Base-by-base conservation (phyloP, 2,888 invertebrate genomes). In the Sthenelais limicola region DNA sequence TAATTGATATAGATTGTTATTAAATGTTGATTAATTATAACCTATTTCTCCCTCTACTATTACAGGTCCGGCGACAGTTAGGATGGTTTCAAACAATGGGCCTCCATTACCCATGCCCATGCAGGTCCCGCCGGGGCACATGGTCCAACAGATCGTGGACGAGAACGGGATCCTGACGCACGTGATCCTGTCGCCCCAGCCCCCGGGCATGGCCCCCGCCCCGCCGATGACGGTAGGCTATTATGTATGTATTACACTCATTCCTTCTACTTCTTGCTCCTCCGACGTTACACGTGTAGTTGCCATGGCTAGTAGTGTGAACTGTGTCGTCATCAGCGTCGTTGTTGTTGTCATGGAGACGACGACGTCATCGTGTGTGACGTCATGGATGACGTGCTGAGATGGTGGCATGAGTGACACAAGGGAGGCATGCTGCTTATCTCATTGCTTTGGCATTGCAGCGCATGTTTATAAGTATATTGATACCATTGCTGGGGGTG, bases 111-210 rank as follows among this genome's bases (percentile, higher is more conserved):
- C 94, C 76, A 93, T 96, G 91, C 95, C 95, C 72, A 94, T 96
- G 86, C 94, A 95, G 89, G 94, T 96, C 82, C 95, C 96, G 76
- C 94, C 94, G 72, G 96, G 94, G 79, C 94, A 96, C 90, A 92
- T 94, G 87, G 94, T 96, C 86, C 94, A 94, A 88, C 96, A 94
- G 87, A 95, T 96, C 85, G 92, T 96, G 82, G 96, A 96, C 89
- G 96, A 96, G 89, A 92, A 91, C 88, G 94, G 94, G 78, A 93
- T 93, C 82, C 91, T 97, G 86, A 92, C 95, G 79, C 96, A 96
- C 89, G 94, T 95, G 86, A 93, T 97, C 85, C 91, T 96, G 83
- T 94, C 95, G 72, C 93, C 94, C n/a, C 86, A 86, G 71, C 84
- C 85, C 4, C 76, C 78, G 24, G 81, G 80, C 67, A 80, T 83